Conservation (phyloP, 2,888 invertebrate species). For the Chromoteleia sp. region DNA sequence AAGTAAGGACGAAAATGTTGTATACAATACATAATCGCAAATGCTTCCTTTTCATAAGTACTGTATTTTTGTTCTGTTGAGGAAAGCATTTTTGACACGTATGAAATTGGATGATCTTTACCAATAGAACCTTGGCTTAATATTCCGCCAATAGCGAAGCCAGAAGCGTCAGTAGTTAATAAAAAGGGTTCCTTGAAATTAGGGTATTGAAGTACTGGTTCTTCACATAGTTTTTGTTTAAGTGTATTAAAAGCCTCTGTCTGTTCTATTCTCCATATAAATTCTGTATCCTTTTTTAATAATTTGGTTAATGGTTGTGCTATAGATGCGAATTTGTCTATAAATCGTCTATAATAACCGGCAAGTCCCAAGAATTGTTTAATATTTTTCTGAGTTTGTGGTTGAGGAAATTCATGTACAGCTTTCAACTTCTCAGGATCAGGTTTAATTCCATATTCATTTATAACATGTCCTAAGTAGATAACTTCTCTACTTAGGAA, state of each 20-base stretch:
- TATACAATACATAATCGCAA: conserved; percentile 27
- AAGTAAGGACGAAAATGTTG: conserved; percentile 25
- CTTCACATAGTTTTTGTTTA: conserved; percentile 36
- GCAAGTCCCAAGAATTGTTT: conserved; percentile 76
- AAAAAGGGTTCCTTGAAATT: conserved; percentile 53
- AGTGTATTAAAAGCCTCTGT: conserved; percentile 48
- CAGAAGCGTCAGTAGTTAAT: conserved; percentile 40
- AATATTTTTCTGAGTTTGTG: conserved; percentile 65
- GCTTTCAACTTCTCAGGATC: conserved; percentile 70
- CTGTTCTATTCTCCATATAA: conserved; percentile 42
- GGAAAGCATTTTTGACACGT: neutral
- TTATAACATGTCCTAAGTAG: conserved; percentile 75
- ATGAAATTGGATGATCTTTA: conserved; percentile 22
- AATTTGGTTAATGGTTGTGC: conserved; percentile 48
- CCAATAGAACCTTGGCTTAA: conserved; percentile 58
- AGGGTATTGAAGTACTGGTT: conserved; percentile 61
- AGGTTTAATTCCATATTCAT: conserved; percentile 74
- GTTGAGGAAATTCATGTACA: conserved; percentile 69
- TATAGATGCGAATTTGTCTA: conserved; percentile 71
- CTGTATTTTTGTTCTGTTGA: neutral
- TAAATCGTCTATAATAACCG: conserved; percentile 78
- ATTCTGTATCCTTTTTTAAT: conserved; percentile 27
- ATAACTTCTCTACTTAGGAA: conserved; percentile 68
- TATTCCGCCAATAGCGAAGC: conserved; percentile 35
- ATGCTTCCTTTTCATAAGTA: neutral